These are phyloP conservation scores for Dermolepida albohirtum DNA, from an alignment of 2,888 invertebrate species.

Conservation along the genomic window DNA sequence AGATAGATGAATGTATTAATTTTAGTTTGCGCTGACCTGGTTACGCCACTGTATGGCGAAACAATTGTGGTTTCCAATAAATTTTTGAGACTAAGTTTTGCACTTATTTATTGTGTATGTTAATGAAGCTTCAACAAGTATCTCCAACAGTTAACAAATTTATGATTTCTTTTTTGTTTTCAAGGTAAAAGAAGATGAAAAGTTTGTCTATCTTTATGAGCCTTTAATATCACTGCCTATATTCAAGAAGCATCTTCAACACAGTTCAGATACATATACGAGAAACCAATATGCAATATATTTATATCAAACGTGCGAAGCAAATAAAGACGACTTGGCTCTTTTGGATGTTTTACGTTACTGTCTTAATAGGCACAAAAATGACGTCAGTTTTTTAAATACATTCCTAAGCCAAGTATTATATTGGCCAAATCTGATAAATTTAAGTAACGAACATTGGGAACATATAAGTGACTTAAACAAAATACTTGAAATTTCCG, in stretches of 20 bases:
- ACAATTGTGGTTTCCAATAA: too few species aligned
- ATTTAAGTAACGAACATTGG: slow-evolving; percentile 9
- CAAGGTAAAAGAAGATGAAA: slow-evolving; percentile 16
- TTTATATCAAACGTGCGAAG: slow-evolving; percentile 12
- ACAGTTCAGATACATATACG: slow-evolving; percentile 8
- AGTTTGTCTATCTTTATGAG: background rate
- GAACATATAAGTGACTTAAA: background rate
- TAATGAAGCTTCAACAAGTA: too few species aligned
- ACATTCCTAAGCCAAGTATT: background rate
- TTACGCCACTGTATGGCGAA: too few species aligned
- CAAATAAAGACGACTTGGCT: slow-evolving; percentile 11
- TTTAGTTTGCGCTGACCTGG: too few species aligned
- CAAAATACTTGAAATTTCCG: background rate
- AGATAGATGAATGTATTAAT: too few species aligned
- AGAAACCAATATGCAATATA: background rate
- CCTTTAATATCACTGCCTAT: slow-evolving; percentile 1
- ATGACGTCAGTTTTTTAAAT: slow-evolving; percentile 14
- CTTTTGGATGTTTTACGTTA: slow-evolving; percentile 21
- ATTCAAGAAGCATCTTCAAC: slow-evolving; percentile 9
- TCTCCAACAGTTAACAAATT: too few species aligned
- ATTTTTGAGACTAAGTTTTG: too few species aligned
- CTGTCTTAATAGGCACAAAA: slow-evolving; percentile 16
- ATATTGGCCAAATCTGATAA: background rate
- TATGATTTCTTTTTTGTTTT: slow-evolving; percentile 10
- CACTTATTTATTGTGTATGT: too few species aligned